Base-by-base conservation (phyloP, 2,113 vertebrate species). In the Pelodiscus sinensis region DNA sequence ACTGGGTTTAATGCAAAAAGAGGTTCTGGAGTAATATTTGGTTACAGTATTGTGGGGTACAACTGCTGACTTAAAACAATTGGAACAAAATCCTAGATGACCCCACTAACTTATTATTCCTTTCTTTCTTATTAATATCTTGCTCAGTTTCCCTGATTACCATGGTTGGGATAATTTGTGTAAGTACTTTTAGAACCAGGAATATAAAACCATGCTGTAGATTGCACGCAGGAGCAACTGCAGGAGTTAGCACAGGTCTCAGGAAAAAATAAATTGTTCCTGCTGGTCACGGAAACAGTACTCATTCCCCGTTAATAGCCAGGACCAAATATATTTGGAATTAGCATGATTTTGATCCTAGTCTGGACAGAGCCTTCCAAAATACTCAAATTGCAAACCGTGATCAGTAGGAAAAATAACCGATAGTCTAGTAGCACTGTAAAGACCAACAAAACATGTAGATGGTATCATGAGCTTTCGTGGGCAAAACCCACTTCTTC, bases 371-470 rank as follows among this genome's bases (percentile, higher is more conserved):
- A 10, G 56, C 14, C 31, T 0, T 0, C 22, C 85, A 62, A 3
- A 0, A 0, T 0, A 0, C 57, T 62, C 22, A 14, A 31, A 27
- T 54, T n/a, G 2, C 58, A 1, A 8, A 19, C 24, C 2, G 56
- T 1, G 0, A 65, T 78, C 78, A 55, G 73, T 3, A 1, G 8
- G 31, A 31, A 51, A 5, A 44, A 44, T 6, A 44, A 44, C 44
- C 44, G 44, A 44, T 44, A 44, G 44, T 44, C 44, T 44, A 44
- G 44, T 44, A 44, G 44, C 44, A 44, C 44, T 44, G 5, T 44
- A 44, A 44, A 44, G 44, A 44, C 44, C 44, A 44, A 44, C 44
- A 44, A 44, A 44, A 44, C 44, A 44, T 44, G 44, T 5, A 44
- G 44, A 44, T 44, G 44, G 44, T 44, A 44, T 44, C 44, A 44